Percentiles rank a stretch among this genome's conserved stretches.
These are phyloP conservation scores for Marmota monax DNA, from an alignment of 2,113 vertebrate species.

Conservation along the genomic window DNA sequence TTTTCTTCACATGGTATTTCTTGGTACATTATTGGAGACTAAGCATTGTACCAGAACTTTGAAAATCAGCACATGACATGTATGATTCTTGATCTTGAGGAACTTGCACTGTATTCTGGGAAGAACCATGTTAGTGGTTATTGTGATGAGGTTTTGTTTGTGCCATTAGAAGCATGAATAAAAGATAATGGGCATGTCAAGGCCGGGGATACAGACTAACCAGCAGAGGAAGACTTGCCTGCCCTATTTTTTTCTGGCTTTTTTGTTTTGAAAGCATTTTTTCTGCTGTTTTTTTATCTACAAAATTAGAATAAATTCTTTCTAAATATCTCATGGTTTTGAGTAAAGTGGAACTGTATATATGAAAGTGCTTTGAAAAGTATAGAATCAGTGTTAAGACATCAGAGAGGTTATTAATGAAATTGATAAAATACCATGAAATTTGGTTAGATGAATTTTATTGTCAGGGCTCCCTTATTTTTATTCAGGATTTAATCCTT, in stretches of 20 bases:
- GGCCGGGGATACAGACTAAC: background rate
- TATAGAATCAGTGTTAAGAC: slow-evolving; percentile 23
- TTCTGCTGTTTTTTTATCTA: background rate
- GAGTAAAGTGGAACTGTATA: slow-evolving; percentile 33
- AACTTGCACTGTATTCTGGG: background rate
- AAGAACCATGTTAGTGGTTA: background rate
- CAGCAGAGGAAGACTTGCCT: background rate
- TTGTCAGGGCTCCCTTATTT: background rate
- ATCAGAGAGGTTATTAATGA: background rate
- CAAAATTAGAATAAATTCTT: slow-evolving; percentile 23
- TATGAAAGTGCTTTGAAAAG: slow-evolving; percentile 62
- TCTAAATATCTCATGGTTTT: slow-evolving; percentile 48
- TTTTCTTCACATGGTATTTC: background rate
- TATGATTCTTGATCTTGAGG: background rate
- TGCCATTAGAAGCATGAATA: background rate
- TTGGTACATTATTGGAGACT: background rate
- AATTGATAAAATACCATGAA: background rate
- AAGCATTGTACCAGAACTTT: background rate
- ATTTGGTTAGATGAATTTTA: background rate
- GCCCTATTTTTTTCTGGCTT: background rate
- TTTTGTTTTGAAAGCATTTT: slow-evolving; percentile 23
- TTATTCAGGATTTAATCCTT: slow-evolving; percentile 15
- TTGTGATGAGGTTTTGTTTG: background rate
- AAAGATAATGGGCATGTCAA: background rate
- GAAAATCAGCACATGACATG: background rate